A percentile compares a stretch with the other conserved stretches of the same genome.
phyloP scores from a whole-genome alignment of 1,140 invertebrate species.

The Brachystomella parvula region DNA sequence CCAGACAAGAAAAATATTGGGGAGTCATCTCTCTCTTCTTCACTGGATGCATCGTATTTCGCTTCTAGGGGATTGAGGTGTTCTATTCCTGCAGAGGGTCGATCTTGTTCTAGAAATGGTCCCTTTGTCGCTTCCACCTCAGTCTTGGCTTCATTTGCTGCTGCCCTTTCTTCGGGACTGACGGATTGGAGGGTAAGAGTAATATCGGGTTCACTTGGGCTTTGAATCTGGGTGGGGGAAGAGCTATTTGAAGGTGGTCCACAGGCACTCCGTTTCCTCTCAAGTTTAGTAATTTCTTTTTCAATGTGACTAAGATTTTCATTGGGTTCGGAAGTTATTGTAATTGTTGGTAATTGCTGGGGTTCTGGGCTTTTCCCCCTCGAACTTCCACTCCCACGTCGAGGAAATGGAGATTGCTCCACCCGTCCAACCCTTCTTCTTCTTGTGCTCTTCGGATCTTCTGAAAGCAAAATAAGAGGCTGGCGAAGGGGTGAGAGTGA shows the following conservation, averaged over 20 bases:
- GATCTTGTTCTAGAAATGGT: too few relatives aligned
- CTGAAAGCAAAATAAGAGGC: constrained; percentile 14
- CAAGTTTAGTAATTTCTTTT: constrained; percentile 19
- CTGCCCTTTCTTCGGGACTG: background rate
- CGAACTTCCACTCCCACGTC: constrained; percentile 8
- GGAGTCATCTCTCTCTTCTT: too few relatives aligned
- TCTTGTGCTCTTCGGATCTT: constrained; percentile 10
- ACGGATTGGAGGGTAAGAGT: background rate
- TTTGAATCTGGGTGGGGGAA: background rate
- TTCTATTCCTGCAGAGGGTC: too few relatives aligned
- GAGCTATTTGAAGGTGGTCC: background rate
- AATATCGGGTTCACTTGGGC: background rate
- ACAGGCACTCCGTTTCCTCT: background rate
- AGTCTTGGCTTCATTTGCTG: background rate
- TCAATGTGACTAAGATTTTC: constrained; percentile 24
- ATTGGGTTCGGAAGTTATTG: constrained; percentile 9
- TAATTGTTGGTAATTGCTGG: background rate
- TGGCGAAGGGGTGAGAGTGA: background rate
- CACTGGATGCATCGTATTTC: too few relatives aligned
- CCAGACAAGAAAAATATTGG: too few relatives aligned
- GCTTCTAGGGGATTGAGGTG: too few relatives aligned
- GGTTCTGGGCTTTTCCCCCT: constrained; percentile 2
- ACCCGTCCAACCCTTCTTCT: constrained; percentile 24
- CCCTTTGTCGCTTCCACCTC: too few relatives aligned
- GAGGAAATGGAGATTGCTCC: constrained; percentile 7